phyloP scores from a whole-genome alignment of 2,888 invertebrate species.

The Tachina lurida region DNA sequence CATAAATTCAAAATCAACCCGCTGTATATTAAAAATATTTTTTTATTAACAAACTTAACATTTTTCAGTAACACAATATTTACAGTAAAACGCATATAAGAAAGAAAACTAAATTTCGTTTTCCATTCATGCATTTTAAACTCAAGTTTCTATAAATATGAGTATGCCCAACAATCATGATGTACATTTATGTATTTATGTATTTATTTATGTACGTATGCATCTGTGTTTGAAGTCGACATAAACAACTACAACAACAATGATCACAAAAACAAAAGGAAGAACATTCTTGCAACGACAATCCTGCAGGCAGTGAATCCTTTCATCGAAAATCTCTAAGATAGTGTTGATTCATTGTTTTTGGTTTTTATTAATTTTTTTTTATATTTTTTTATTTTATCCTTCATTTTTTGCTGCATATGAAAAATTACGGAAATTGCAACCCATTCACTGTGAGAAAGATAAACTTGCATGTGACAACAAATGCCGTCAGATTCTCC shows the following conservation, averaged over 20 bases:
- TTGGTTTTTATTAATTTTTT: constrained; percentile 25
- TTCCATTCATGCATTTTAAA: background rate
- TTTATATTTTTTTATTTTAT: constrained; percentile 16
- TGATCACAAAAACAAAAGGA: background rate
- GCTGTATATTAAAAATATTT: background rate
- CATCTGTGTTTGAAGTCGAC: background rate
- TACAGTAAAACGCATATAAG: background rate
- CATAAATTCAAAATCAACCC: no score
- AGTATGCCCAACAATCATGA: constrained; percentile 15
- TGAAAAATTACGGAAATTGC: background rate
- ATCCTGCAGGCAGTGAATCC: constrained; percentile 24
- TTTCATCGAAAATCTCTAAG: constrained; percentile 34
- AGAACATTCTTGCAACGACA: constrained; percentile 4
- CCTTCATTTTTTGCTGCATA: constrained; percentile 20
- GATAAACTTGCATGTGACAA: background rate
- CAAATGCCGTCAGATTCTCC: no score
- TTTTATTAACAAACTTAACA: background rate
- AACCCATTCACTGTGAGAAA: background rate
- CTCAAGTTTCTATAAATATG: background rate
- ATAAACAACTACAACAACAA: background rate
- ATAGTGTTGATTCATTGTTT: constrained; percentile 51
- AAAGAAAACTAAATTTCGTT: background rate
- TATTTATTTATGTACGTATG: no score
- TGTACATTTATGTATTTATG: background rate
- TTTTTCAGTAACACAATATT: background rate